A percentile compares a stretch with the other conserved stretches of the same genome.
Conservation (phyloP, 2,888 invertebrate species). For the Odontocolon sp. region DNA sequence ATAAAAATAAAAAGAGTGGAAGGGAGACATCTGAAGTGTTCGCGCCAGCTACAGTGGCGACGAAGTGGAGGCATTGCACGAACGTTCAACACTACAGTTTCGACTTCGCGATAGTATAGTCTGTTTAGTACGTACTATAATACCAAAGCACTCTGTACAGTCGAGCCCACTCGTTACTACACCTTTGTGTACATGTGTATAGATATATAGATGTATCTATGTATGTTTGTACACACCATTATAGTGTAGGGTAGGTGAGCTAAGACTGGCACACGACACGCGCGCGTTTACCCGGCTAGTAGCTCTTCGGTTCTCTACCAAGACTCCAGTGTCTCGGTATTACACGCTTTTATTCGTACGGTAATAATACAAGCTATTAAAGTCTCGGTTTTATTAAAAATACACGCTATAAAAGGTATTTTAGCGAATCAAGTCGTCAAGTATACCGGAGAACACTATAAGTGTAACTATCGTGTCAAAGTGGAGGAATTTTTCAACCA, state of each 20-base stretch:
- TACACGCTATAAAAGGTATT: not conserved
- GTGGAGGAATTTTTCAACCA: too few species aligned
- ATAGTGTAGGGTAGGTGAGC: conserved; percentile 47
- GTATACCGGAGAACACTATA: too few species aligned
- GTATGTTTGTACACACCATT: too few species aligned
- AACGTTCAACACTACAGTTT: conserved; percentile 48
- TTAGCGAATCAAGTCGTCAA: not conserved
- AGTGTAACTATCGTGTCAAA: too few species aligned
- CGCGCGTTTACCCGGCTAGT: conserved; percentile 58
- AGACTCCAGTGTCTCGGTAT: conserved; percentile 31
- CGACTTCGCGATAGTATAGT: conserved; percentile 26
- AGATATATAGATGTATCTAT: not conserved
- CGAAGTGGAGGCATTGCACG: conserved; percentile 28
- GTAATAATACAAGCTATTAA: not conserved
- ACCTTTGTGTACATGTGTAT: conserved; percentile 25
- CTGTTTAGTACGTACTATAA: conserved; percentile 23
- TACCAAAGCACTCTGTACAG: conserved; percentile 36
- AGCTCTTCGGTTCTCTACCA: conserved; percentile 47
- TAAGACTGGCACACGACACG: conserved; percentile 49
- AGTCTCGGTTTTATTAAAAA: not conserved
- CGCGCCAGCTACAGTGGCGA: conserved; percentile 31
- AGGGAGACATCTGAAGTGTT: conserved; percentile 23
- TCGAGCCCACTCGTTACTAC: conserved; percentile 48
- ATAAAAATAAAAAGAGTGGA: not conserved
- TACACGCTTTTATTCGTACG: not conserved